A percentile compares a stretch with the other conserved stretches of the same genome.
Conservation (phyloP, 1,140 invertebrate species). For the Musca domestica region DNA sequence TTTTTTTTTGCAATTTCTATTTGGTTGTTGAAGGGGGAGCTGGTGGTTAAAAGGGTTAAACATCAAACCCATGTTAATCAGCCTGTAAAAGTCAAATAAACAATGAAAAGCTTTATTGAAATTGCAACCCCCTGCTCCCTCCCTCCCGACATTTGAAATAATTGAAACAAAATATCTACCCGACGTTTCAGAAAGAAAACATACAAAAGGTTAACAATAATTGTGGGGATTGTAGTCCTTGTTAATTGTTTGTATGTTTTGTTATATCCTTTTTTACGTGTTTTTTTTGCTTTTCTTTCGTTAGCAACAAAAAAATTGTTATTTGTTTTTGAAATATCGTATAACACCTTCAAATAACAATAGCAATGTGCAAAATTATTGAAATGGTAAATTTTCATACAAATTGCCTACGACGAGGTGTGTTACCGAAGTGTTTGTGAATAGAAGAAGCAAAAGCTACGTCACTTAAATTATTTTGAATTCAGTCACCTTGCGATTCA, state of each 20-base stretch:
- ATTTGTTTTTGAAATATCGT: conserved; percentile 17
- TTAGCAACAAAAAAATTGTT: conserved; percentile 15
- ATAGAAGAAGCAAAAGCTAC: no score
- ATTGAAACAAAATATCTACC: not conserved
- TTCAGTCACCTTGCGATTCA: no score
- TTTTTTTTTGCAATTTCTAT: no score
- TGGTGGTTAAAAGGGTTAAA: not conserved
- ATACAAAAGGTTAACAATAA: conserved; percentile 1
- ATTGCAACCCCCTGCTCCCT: not conserved
- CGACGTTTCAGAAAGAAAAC: no score
- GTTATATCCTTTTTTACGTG: not conserved
- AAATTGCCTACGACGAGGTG: not conserved
- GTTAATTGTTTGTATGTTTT: not conserved
- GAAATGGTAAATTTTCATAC: conserved; percentile 17
- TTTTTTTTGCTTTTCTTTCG: not conserved
- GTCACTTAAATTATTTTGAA: no score
- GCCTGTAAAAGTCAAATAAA: conserved; percentile 15
- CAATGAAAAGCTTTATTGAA: conserved; percentile 1
- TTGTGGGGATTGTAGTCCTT: not conserved
- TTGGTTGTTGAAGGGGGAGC: not conserved
- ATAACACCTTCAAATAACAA: conserved; percentile 5
- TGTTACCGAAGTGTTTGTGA: not conserved
- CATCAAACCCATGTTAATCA: no score
- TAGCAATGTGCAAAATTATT: conserved; percentile 14
- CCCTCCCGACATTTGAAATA: not conserved